Base-by-base conservation (phyloP, 2,888 invertebrate genomes). In the Antheraea assamensis region DNA sequence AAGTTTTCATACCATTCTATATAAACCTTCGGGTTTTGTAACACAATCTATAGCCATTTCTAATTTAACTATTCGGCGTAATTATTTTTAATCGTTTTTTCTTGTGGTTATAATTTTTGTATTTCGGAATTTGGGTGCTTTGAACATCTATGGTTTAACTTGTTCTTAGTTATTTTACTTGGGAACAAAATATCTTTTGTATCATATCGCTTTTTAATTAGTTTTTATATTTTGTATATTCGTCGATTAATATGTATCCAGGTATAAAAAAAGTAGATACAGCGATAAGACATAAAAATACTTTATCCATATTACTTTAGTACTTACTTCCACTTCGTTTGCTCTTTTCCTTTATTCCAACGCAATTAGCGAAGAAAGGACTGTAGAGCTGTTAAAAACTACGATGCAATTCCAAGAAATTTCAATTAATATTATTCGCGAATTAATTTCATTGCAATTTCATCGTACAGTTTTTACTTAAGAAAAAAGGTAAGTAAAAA, bases 321-420 rank as follows among this genome's bases (percentile, higher is more conserved):
- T 68, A 68, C 68, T 68, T 68, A 68, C 68, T 68, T 35, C 31
- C 35, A 68, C 31, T 17, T 27, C 30, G 35, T 35, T 79, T 82
- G 85, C 84, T 84, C 85, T 81, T 78, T 77, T 77, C 68, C 68
- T 68, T 68, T 68, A 68, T 68, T 35, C 35, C 35, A 68, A 68
- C 68, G 68, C 68, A 82, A 83, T 80, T 74, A 81, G 77, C 72
- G 75, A 75, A 79, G 81, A 85, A 84, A 83, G 81, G 81, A 85
- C 84, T 86, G 85, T 78, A 84, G 75, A 78, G 76, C 78, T 81
- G 77, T 81, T 78, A 79, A 78, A 61, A 76, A 77, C 71, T 76
- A 80, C 82, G 82, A 82, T 83, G 81, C 82, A 85, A 85, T 87
- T 85, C 83, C 80, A 80, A 77, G 75, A 75, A 17, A 52, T 58